Evolutionary conservation across 2,888 invertebrate genomes (phyloP).

Genomic region (Noctua pronuba): DNA sequence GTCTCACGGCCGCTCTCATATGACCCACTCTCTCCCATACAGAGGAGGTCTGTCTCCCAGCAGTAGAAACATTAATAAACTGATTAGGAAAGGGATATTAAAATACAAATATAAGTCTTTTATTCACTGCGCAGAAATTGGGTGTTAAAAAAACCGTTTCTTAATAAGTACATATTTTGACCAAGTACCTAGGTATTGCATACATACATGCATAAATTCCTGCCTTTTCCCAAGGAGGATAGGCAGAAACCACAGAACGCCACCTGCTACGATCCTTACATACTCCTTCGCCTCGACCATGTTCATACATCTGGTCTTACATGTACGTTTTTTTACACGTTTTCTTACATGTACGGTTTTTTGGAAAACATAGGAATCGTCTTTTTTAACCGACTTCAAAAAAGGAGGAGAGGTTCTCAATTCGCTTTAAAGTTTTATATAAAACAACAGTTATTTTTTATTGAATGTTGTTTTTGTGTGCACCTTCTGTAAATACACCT

Average conservation of each 20-base stretch:
- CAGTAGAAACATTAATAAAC: not conserved
- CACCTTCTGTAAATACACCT: slow-evolving; percentile 11
- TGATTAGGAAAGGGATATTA: too few relatives aligned
- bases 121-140: not conserved
- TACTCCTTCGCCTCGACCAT: too few relatives aligned
- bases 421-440: too few relatives aligned
- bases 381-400: too few relatives aligned
- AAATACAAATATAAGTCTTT: not conserved
- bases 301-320: not conserved
- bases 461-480: not conserved
- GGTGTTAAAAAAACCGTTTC: too few relatives aligned
- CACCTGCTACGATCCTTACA: not conserved
- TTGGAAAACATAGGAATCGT: not conserved
- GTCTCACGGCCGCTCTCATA: not conserved
- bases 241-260: too few relatives aligned
- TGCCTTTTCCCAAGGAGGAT: too few relatives aligned
- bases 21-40: not conserved
- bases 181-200: too few relatives aligned
- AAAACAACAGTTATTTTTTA: not conserved
- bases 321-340: too few relatives aligned
- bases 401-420: too few relatives aligned
- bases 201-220: too few relatives aligned
- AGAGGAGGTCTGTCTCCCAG: not conserved
- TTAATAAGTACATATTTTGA: too few relatives aligned
- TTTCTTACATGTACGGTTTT: not conserved